Conservation (phyloP, 2,113 vertebrate species). For the Bujurquina vittata region DNA sequence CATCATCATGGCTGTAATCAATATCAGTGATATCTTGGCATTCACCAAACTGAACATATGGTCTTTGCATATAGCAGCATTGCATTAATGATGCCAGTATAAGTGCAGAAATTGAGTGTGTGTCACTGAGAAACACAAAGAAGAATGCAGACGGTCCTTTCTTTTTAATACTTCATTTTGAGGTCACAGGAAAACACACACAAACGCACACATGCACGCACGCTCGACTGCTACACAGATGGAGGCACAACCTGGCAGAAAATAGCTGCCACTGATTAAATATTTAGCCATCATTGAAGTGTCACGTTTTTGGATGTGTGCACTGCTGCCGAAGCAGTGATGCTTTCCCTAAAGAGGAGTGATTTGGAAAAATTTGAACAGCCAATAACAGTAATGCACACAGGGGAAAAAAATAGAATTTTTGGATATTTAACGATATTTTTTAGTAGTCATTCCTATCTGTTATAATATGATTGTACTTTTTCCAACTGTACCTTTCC, state of each 20-base stretch:
- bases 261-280: constrained; percentile 64
- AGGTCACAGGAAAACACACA: constrained; percentile 47
- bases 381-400: constrained; percentile 12
- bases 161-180: constrained; percentile 50
- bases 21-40: constrained; percentile 62
- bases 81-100: constrained; percentile 35
- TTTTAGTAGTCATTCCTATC: not conserved
- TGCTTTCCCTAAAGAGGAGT: constrained; percentile 28
- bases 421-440: not conserved
- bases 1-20: constrained; percentile 61
- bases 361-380: constrained; percentile 17
- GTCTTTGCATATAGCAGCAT: constrained; percentile 45
- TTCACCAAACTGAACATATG: constrained; percentile 46
- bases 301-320: constrained; percentile 48
- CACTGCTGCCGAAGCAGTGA: constrained; percentile 28
- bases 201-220: constrained; percentile 21
- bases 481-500: not conserved
- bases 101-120: constrained; percentile 23
- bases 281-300: constrained; percentile 65
- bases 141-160: constrained; percentile 55
- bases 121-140: constrained; percentile 35
- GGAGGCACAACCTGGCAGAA: constrained; percentile 68
- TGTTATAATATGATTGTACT: not conserved
- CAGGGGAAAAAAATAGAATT: not conserved
- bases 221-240: constrained; percentile 67